Percentiles rank a stretch among this genome's conserved stretches.
Evolutionary conservation across 2,113 vertebrate genomes (phyloP).

Genomic region (Macrotus californicus): DNA sequence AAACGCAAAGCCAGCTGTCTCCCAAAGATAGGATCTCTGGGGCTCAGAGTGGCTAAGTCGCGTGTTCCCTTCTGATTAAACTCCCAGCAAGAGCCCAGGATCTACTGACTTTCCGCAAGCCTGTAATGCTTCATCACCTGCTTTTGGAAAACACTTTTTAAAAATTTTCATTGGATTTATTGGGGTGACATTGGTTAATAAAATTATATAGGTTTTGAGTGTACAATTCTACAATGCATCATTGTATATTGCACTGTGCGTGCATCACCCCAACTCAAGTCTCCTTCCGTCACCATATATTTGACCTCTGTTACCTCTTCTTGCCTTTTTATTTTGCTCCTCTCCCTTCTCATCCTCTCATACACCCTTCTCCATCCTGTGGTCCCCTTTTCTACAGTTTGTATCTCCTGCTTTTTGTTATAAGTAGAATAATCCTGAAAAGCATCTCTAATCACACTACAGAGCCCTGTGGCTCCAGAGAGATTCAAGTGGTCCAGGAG

Average conservation of each 20-base stretch:
- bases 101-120: too few species aligned
- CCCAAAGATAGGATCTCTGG: background rate
- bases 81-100: background rate
- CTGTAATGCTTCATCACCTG: background rate
- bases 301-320: background rate
- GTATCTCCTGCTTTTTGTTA: background rate
- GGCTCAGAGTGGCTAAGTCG: background rate
- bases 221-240: background rate
- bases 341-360: background rate
- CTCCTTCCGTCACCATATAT: background rate
- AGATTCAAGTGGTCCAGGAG: background rate
- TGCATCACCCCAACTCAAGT: background rate
- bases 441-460: background rate
- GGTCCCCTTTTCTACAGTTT: background rate
- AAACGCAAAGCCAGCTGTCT: background rate
- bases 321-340: background rate
- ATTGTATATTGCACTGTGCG: background rate
- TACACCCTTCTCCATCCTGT: background rate
- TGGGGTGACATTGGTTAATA: background rate
- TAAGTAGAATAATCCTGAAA: background rate
- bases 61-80: background rate
- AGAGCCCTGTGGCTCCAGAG: background rate
- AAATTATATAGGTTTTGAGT: background rate
- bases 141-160: background rate
- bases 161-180: background rate